A percentile compares a stretch with the other conserved stretches of the same genome.
Conservation (phyloP, 2,113 vertebrate species). For the Connochaetes taurinus region DNA sequence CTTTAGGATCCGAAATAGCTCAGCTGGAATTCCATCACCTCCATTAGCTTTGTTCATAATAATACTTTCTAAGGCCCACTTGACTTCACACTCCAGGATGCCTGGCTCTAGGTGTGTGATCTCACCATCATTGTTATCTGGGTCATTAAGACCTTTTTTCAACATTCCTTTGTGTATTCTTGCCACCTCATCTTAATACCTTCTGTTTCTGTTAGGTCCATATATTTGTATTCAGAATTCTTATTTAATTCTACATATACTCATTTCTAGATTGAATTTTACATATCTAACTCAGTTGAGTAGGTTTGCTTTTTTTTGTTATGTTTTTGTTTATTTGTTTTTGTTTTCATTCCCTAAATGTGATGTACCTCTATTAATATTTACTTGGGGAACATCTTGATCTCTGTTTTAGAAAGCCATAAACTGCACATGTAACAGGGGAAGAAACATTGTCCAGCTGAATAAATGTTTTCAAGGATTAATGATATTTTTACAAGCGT, state of each 20-base stretch:
- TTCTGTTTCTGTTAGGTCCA: not conserved
- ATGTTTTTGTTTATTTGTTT: not conserved
- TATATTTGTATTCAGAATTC: not conserved
- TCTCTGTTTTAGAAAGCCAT: not conserved
- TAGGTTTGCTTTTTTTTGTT: not conserved
- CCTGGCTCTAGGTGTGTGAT: not conserved
- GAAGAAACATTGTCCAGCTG: not conserved
- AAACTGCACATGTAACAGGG: not conserved
- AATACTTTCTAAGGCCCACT: not conserved
- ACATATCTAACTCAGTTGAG: not conserved
- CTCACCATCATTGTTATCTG: not conserved
- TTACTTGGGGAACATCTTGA: not conserved
- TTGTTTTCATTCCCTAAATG: not conserved
- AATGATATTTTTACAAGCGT: slow-evolving; percentile 12
- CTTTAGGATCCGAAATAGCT: not conserved
- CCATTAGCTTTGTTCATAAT: not conserved
- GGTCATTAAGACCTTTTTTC: not conserved
- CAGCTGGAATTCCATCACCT: not conserved
- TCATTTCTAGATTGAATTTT: not conserved
- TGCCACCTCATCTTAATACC: not conserved
- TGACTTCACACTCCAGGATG: not conserved
- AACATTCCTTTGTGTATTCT: not conserved
- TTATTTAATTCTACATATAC: not conserved
- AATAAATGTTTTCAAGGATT: slow-evolving; percentile 13
- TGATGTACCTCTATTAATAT: not conserved